A percentile compares a stretch with the other conserved stretches of the same genome.
These are phyloP conservation scores for Polyploca ridens DNA, from an alignment of 2,888 invertebrate species.

Conservation along the genomic window DNA sequence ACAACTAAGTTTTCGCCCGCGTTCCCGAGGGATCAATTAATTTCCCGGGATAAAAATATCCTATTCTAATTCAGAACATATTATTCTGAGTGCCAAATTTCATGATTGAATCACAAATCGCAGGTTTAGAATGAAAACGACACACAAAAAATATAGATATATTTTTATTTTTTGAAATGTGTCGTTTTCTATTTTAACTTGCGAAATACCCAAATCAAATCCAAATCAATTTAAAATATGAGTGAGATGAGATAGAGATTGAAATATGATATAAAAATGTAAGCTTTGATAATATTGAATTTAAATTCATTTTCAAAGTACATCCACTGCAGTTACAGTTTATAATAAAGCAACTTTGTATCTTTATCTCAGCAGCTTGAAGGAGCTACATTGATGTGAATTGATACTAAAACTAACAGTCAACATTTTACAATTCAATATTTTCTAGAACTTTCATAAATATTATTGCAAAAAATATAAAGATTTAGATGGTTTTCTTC, in stretches of 20 bases:
- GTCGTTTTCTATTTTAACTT: neutral
- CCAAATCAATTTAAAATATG: neutral
- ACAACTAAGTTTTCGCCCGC: no score
- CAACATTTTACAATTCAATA: constrained; percentile 51
- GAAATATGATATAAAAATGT: neutral
- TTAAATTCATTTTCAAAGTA: constrained; percentile 7
- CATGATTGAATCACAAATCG: no score
- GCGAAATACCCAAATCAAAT: no score
- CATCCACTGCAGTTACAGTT: constrained; percentile 14
- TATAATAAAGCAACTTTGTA: constrained; percentile 18
- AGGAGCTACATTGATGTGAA: constrained; percentile 36
- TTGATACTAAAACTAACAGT: constrained; percentile 57
- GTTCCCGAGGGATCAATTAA: no score
- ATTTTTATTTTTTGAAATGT: no score
- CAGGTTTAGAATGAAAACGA: no score
- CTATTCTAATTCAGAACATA: no score
- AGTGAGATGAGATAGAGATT: neutral
- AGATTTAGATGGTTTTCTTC: neutral
- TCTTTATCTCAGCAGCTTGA: constrained; percentile 11
- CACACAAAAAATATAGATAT: no score
- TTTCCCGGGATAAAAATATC: no score
- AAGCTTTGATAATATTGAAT: constrained; percentile 9
- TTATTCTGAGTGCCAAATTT: no score
- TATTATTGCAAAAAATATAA: constrained; percentile 40
- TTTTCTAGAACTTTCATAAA: constrained; percentile 58